phyloP scores from a whole-genome alignment of 2,113 vertebrate genomes.

The Bagarius yarrelli region DNA sequence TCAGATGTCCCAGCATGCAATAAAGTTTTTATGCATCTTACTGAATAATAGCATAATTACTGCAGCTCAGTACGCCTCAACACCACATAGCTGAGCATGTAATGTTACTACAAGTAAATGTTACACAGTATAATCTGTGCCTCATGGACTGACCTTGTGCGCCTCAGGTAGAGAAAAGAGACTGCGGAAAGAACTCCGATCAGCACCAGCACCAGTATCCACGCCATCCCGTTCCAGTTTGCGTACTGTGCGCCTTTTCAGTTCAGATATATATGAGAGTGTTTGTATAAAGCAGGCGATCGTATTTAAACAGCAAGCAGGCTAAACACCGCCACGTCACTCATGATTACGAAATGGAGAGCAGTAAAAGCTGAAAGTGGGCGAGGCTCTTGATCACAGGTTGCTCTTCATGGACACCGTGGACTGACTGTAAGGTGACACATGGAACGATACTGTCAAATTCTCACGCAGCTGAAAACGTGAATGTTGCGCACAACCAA shows the following conservation, averaged over 20 bases:
- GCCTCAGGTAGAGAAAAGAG: slow-evolving; percentile 48
- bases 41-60: neutral
- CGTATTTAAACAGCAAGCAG: slow-evolving; percentile 2
- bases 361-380: neutral
- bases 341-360: slow-evolving; percentile 1
- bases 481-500: neutral
- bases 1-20: too few relatives aligned
- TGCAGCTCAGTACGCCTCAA: neutral
- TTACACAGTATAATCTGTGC: neutral
- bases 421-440: neutral
- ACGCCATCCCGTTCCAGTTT: slow-evolving; percentile 54
- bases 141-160: slow-evolving; percentile 63
- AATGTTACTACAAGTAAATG: too few relatives aligned
- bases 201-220: slow-evolving; percentile 56
- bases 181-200: slow-evolving; percentile 53
- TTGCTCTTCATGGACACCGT: neutral
- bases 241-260: neutral
- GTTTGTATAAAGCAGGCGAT: neutral
- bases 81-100: neutral
- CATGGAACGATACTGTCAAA: slow-evolving; percentile 4
- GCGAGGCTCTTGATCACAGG: neutral
- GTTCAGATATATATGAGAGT: too few relatives aligned
- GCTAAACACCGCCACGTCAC: neutral
- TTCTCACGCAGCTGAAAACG: neutral
- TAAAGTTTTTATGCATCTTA: neutral